Evolutionary conservation across 1,140 invertebrate genomes (phyloP), one percentile per base, ranked within the genome.

Genomic region (Drosophila cardini): DNA sequence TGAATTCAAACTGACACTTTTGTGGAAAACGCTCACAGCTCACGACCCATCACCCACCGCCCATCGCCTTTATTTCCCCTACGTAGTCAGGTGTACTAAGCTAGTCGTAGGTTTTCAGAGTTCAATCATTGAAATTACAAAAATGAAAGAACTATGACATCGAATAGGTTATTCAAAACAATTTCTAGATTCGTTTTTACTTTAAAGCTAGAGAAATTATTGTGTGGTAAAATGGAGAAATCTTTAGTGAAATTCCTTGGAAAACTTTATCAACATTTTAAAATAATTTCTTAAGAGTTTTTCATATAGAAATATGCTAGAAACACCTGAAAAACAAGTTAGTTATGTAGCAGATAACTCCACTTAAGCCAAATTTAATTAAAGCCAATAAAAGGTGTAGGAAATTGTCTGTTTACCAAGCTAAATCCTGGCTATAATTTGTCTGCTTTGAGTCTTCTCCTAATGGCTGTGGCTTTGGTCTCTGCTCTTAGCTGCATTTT

Each of bases 401-500:
- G 26, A 50, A 2, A 11, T 53, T 55, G 18, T 57, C 13, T 56
- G 40, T 30, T 45, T 21, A 8, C 43, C n/a, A 0, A 38, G n/a
- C 7, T 38, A 45, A 55, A 45, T 56, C 40, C 45, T 32, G 32
- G n/a, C 18, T 67, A 13, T 2, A 60, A 13, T 50, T 50, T 50
- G 38, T 48, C n/a, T 42, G 46, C 46, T 11, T 21, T 50, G 26
- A 6, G 11, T 10, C 6, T 32, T 42, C 52, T 56, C 34, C 26
- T 67, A 72, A 67, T 74, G 72, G 43, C 16, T 69, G 42, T 50
- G 56, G 65, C 46, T 53, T 53, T 55, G 60, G 70, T 38, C 50
- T 56, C n/a, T 48, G 43, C 40, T 26, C 21, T 42, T 72, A 57
- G 61, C 56, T 45, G 40, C 69, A 75, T 58, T 72, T 80, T 58